Conservation (phyloP, 1,140 invertebrate genomes). For the Episyrphus balteatus region DNA sequence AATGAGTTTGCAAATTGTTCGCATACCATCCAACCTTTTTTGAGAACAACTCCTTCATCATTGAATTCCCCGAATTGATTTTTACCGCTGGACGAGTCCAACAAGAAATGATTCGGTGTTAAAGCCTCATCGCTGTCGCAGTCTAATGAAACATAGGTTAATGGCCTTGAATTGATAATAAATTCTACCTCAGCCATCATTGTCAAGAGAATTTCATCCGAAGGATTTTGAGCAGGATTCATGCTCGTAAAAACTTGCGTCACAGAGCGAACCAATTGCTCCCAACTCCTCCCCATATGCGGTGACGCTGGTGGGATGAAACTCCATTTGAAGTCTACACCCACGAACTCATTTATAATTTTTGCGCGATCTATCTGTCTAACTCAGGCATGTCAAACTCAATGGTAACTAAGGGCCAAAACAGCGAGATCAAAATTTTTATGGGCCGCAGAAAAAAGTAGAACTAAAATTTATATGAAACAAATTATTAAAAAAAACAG, state of each 20-base stretch:
- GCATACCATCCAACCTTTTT: neutral
- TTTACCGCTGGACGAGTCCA: slow-evolving; percentile 11
- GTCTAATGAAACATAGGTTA: slow-evolving; percentile 4
- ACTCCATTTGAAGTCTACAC: neutral
- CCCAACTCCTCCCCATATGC: neutral
- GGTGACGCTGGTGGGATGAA: too few species aligned
- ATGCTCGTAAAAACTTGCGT: neutral
- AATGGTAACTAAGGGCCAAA: too few species aligned
- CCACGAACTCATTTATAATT: too few species aligned
- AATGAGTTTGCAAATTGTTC: slow-evolving; percentile 1
- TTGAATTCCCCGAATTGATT: too few species aligned
- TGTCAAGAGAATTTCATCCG: neutral
- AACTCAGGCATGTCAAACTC: too few species aligned
- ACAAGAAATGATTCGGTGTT: slow-evolving; percentile 22
- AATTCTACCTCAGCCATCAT: neutral
- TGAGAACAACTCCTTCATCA: too few species aligned
- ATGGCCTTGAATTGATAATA: neutral
- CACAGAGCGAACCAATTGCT: neutral
- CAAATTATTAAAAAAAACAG: too few species aligned
- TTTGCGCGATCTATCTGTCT: too few species aligned
- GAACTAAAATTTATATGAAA: too few species aligned
- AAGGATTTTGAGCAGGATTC: neutral
- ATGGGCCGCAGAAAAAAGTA: too few species aligned
- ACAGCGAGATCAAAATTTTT: too few species aligned
- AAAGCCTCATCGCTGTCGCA: slow-evolving; percentile 7